Evolutionary conservation across 2,113 vertebrate genomes (phyloP).

Genomic region (Tragelaphus scriptus): DNA sequence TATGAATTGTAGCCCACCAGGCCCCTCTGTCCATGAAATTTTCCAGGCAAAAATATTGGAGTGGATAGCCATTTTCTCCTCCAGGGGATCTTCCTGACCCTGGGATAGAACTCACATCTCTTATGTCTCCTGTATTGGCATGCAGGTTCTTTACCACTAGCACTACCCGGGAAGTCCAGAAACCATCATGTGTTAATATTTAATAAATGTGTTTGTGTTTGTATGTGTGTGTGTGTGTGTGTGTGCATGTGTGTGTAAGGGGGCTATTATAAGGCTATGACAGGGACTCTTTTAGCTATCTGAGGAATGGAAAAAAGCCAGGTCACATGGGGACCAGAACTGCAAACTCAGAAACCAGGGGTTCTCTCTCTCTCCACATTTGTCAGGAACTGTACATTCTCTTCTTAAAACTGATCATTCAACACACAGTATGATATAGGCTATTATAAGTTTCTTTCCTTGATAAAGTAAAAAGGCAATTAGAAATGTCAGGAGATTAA

Average conservation of each 20-base stretch:
- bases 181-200: neutral
- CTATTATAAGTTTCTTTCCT: neutral
- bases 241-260: neutral
- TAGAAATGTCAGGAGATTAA: neutral
- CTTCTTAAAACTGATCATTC: neutral
- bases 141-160: neutral
- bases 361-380: neutral
- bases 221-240: neutral
- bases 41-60: neutral
- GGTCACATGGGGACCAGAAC: neutral
- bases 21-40: neutral
- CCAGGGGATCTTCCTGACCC: neutral
- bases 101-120: neutral
- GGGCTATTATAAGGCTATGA: neutral
- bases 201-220: neutral
- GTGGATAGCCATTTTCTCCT: neutral
- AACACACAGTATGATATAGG: neutral
- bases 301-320: neutral
- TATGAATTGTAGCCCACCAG: neutral
- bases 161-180: neutral
- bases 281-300: neutral
- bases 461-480: slow-evolving; percentile 16
- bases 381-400: neutral
- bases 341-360: neutral
- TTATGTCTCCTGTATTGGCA: neutral